Percentiles rank a stretch among this genome's conserved stretches.
Conservation (phyloP, 2,113 vertebrate genomes). For the Syngnathoides biaculeatus region DNA sequence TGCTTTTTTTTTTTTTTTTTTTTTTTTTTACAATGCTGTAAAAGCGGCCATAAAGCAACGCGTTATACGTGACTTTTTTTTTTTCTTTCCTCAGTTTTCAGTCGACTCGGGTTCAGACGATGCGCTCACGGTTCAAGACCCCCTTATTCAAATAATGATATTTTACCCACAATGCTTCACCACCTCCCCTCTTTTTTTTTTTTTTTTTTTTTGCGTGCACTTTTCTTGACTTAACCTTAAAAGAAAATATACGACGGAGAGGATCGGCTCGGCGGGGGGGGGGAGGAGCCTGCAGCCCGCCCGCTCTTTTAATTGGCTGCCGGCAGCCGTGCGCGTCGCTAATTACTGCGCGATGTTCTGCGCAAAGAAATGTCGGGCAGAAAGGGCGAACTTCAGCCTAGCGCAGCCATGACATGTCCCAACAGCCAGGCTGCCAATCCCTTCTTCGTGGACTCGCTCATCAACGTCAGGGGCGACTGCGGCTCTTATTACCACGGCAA, state of each 20-base stretch:
- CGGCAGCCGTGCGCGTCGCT: slow-evolving; percentile 88
- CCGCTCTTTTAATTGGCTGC: slow-evolving; percentile 94
- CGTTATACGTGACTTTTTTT: slow-evolving; percentile 55
- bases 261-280: too few relatives aligned
- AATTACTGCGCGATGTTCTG: slow-evolving; percentile 99
- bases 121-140: neutral
- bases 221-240: slow-evolving; percentile 54
- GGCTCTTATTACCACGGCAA: slow-evolving; percentile 86
- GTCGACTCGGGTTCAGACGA: neutral
- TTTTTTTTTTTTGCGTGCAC: neutral
- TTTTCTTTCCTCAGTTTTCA: slow-evolving; percentile 53
- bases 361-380: slow-evolving; percentile 99
- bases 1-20: slow-evolving; percentile 46
- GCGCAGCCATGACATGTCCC: slow-evolving; percentile 97
- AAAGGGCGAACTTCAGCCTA: slow-evolving; percentile 96
- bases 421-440: slow-evolving; percentile 95
- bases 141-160: neutral
- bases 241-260: slow-evolving; percentile 81
- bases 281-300: slow-evolving; percentile 87
- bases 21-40: slow-evolving; percentile 65
- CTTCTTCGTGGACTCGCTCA: slow-evolving; percentile 97
- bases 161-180: slow-evolving; percentile 29
- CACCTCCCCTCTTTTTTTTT: slow-evolving; percentile 13
- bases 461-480: slow-evolving; percentile 87
- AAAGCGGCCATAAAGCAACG: slow-evolving; percentile 62